Base-by-base conservation (phyloP, 2,797 vertebrate species). In the Salmo trutta region DNA sequence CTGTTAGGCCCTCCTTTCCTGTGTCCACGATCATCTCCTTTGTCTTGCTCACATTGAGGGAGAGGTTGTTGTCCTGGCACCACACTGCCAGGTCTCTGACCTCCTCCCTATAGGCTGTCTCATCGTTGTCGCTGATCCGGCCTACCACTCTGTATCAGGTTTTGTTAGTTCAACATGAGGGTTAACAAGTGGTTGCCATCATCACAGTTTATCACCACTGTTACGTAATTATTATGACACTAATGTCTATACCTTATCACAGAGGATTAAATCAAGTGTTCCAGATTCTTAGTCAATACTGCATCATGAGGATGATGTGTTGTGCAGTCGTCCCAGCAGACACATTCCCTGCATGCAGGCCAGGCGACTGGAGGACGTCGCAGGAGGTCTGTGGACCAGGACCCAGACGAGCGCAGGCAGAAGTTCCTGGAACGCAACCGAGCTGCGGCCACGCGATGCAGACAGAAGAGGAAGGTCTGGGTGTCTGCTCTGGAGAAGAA, bases 391-490 rank as follows among this genome's bases (percentile, higher is more conserved):
- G 83, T 96, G 75, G 97, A 97, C 0, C 97, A 98, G 77, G 96
- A 99, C 87, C 98, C 98, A 0, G 98, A 99, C 1, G 96, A 99
- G 87, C 96, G 98, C 90, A 90, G 98, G 87, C 92, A 96, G 90
- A 99, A 99, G 94, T 99, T 99, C 93, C 94, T 99, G 90, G 98
- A 99, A 90, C 95, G 98, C 77, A 99, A 99, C 90, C 93, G 98
- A 85, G 98, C 98, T 0, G 98, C 98, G 0, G 98, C 98, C 82
- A 98, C 98, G 0, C 97, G 98, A 86, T 99, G 98, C 94, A 94
- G 98, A 88, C 98, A 99, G 95, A 99, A 99, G 92, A 97, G 98
- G 93, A 99, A 99, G 92, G 90, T 99, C 91, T 99, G 98, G 98
- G 98, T 99, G 95, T 95, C 95, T 82, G 98, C 98, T 77, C 93